Percentiles rank a stretch among this genome's conserved stretches.
phyloP scores from a whole-genome alignment of 2,113 vertebrate species.

The Solenodon paradoxus region DNA sequence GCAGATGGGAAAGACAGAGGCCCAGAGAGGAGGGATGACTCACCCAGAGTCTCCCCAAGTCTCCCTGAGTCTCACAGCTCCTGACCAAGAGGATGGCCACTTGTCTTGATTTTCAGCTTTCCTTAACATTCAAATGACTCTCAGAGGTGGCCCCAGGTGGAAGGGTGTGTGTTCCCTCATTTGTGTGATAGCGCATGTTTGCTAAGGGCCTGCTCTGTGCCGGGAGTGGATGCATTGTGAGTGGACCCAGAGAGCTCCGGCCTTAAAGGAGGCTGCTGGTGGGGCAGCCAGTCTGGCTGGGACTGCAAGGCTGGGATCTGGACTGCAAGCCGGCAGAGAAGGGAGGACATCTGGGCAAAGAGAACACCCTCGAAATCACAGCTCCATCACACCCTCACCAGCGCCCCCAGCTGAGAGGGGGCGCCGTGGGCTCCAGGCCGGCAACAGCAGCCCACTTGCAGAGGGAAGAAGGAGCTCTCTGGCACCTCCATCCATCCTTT shows the following conservation, averaged over 20 bases:
- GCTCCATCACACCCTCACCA: accelerated
- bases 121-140: not conserved
- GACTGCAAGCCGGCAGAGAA: accelerated
- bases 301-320: not conserved
- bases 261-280: not conserved
- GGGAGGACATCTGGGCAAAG: not conserved
- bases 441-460: not conserved
- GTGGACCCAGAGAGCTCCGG: not conserved
- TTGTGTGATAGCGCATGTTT: not conserved
- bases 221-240: not conserved
- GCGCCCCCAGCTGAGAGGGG: accelerated
- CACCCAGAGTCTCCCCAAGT: no score
- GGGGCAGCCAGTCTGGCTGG: not conserved
- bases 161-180: not conserved
- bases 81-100: not conserved
- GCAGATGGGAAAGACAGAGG: not conserved
- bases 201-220: not conserved
- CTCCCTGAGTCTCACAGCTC: not conserved
- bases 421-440: not conserved
- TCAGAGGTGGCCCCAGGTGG: not conserved
- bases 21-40: not conserved
- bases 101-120: not conserved
- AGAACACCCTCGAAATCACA: not conserved
- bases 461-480: not conserved
- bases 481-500: not conserved